Evolutionary conservation across 2,113 vertebrate genomes (phyloP), one percentile per base, ranked within the genome.

Genomic region (Cacatua alba): DNA sequence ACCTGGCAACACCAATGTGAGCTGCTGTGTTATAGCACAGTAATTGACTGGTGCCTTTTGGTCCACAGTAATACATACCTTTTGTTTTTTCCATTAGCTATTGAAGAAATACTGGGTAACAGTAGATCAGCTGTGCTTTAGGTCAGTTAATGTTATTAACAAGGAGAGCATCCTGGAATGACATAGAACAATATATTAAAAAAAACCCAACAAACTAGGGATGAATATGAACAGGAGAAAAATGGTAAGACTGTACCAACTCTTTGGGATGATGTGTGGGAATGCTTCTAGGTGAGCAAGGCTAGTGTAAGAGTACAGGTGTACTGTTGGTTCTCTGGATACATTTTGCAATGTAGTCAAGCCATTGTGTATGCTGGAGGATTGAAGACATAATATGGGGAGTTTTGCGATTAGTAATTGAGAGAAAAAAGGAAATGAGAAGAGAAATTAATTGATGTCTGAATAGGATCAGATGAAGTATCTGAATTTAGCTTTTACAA

Each of bases 191-290:
- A 29, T 65, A 33, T 21, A 57, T 39, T 57, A 8, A 3, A 60
- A 59, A 71, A 39, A 87, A 49, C 37, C 37, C 37, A 48, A 5
- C 9, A 41, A 41, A 41, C 21, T 26, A 18, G 13, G 3, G 7
- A 8, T 71, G 20, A 77, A 39, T 65, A 28, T 33, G 51, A 89
- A 11, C n/a, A 33, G 41, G 21, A 78, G 41, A 70, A 82, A 89
- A 86, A 24, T 16, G 46, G 5, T 63, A 41, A 24, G 18, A n/a
- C 19, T 0, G 0, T 46, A 37, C 6, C 1, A 68, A 9, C 25
- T 69, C 15, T 4, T 9, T 51, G 35, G 25, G 39, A 15, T 59
- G n/a, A 8, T 69, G 29, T 70, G 13, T 87, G n/a, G 74, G 29
- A 84, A 31, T 35, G 33, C 35, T 52, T 67, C 19, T 46, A n/a